These are phyloP conservation scores for Priocnemis perturbator DNA, from an alignment of 2,888 invertebrate genomes.

Conservation along the genomic window DNA sequence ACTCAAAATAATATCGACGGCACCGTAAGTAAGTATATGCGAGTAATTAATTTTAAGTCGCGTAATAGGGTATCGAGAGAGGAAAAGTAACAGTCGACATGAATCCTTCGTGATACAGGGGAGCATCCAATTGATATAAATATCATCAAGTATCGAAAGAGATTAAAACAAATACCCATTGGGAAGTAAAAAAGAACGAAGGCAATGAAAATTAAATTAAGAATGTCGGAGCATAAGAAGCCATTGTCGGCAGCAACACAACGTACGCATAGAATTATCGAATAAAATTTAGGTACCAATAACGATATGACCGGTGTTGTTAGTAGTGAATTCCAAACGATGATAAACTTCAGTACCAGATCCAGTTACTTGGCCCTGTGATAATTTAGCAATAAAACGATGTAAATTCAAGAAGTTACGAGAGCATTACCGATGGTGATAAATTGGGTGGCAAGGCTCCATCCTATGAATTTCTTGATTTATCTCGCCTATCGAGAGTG, in stretches of 20 bases:
- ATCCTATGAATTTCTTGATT: too few species aligned
- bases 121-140: conserved; percentile 16
- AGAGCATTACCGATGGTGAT: too few species aligned
- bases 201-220: conserved; percentile 13
- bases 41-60: conserved; percentile 67
- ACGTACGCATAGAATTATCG: conserved; percentile 22
- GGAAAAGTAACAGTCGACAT: conserved; percentile 24
- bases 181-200: neutral
- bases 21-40: conserved; percentile 72
- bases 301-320: conserved; percentile 24
- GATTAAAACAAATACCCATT: conserved; percentile 27
- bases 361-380: conserved; percentile 47
- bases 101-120: conserved; percentile 35
- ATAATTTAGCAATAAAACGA: conserved; percentile 43
- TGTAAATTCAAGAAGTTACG: conserved; percentile 25
- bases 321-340: conserved; percentile 46
- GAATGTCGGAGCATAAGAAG: conserved; percentile 26
- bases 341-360: conserved; percentile 48
- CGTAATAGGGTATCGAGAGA: conserved; percentile 65
- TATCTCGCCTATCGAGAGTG: too few species aligned
- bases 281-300: conserved; percentile 38
- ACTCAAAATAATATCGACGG: conserved; percentile 71
- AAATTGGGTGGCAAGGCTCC: too few species aligned
- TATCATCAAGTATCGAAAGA: conserved; percentile 29
- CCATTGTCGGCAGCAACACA: conserved; percentile 27